Conservation (phyloP, 2,113 vertebrate genomes). For the Rhodinocichla rosea region DNA sequence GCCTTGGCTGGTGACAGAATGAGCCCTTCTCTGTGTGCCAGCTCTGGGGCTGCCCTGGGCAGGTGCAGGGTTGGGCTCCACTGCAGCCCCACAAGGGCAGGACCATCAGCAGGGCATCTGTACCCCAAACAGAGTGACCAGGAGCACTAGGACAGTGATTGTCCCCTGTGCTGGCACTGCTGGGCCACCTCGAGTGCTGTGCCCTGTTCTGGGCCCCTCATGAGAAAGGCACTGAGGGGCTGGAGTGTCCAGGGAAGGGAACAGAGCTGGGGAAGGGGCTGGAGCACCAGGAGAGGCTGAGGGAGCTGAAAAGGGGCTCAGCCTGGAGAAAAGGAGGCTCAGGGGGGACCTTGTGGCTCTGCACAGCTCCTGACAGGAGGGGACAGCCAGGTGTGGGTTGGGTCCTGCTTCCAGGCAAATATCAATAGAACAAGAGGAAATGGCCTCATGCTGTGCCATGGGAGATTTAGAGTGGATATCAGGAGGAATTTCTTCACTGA, state of each 20-base stretch:
- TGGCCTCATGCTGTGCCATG: neutral
- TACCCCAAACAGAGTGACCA: neutral
- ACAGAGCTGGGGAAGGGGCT: rapidly evolving
- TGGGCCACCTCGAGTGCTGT: neutral
- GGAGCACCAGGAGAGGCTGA: rapidly evolving
- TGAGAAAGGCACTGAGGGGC: rapidly evolving
- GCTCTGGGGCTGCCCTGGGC: neutral
- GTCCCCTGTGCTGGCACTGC: neutral
- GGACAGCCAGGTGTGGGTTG: rapidly evolving
- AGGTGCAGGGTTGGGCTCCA: rapidly evolving
- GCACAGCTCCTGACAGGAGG: neutral
- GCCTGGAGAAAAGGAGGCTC: neutral
- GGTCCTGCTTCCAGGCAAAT: neutral
- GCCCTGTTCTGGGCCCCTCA: neutral
- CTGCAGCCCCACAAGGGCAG: neutral
- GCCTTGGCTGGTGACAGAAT: neutral
- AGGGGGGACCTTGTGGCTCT: neutral
- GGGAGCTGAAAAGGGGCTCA: neutral
- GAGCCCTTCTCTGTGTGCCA: neutral
- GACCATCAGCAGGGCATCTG: neutral
- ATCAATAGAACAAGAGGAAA: neutral
- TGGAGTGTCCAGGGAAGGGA: neutral
- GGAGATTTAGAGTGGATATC: too few relatives aligned
- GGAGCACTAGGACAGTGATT: rapidly evolving
- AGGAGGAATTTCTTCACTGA: neutral